Evolutionary conservation across 2,797 vertebrate genomes (phyloP).

Genomic region (Pristis pectinata): DNA sequence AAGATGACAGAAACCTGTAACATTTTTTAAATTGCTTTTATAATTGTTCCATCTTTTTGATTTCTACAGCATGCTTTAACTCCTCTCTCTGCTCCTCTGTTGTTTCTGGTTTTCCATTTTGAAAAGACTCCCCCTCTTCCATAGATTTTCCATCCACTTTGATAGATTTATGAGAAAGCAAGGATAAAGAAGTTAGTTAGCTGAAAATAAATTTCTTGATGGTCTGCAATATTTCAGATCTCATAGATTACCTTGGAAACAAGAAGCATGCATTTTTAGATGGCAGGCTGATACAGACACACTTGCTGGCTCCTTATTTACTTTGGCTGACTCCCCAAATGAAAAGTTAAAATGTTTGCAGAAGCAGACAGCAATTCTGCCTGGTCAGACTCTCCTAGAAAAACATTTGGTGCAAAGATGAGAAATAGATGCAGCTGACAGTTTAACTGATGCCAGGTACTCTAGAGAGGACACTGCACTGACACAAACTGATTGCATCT

Average conservation of each 20-base stretch:
- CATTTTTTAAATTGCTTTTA: no score
- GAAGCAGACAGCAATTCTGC: not conserved
- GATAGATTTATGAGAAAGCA: not conserved
- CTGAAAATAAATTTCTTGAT: not conserved
- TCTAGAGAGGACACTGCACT: not conserved
- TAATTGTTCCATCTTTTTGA: no score
- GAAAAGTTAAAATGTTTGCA: not conserved
- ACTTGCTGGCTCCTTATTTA: not conserved
- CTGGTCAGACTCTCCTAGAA: not conserved
- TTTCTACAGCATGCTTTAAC: no score
- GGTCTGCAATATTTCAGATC: not conserved
- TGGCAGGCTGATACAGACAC: not conserved
- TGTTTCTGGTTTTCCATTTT: no score
- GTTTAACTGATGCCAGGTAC: not conserved
- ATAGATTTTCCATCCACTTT: not conserved
- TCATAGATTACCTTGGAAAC: not conserved
- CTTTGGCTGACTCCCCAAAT: not conserved
- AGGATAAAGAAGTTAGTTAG: not conserved
- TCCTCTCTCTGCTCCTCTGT: no score
- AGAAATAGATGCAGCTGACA: conserved; percentile 4
- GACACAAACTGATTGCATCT: not conserved
- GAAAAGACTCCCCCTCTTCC: not conserved
- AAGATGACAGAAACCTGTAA: not conserved
- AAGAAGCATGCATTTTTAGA: not conserved
- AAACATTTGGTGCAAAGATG: not conserved